Percentiles rank a stretch among this genome's conserved stretches.
These are phyloP conservation scores for Nycticorax nycticorax DNA, from an alignment of 2,113 vertebrate genomes.

Conservation along the genomic window DNA sequence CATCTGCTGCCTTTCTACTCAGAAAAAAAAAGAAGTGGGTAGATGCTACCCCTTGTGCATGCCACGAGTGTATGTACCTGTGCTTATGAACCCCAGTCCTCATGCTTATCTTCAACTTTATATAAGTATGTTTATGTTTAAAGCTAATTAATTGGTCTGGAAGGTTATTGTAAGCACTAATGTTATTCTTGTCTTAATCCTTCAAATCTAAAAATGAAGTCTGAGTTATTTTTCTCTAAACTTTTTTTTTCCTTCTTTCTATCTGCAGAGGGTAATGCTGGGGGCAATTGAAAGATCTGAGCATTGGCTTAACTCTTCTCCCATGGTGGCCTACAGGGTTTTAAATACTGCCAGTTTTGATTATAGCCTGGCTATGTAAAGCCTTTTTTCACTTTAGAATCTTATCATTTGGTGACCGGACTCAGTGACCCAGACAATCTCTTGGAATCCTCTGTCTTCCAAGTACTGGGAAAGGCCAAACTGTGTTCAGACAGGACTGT, in stretches of 20 bases:
- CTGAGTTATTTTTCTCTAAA: not conserved
- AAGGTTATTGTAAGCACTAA: not conserved
- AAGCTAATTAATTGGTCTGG: not conserved
- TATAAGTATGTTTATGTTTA: not conserved
- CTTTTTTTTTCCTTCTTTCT: not conserved
- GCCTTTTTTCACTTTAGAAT: not conserved
- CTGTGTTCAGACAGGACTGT: fast-evolving
- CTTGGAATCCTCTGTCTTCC: not conserved
- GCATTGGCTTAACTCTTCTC: not conserved
- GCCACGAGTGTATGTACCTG: not conserved
- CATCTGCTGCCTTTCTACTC: not conserved
- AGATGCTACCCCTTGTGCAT: not conserved
- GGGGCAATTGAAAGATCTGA: not conserved
- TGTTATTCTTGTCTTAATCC: not conserved
- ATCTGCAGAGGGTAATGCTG: not conserved
- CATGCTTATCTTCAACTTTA: not conserved
- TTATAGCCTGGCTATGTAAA: not conserved
- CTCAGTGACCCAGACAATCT: not conserved
- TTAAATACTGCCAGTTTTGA: not conserved
- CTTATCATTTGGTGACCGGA: not conserved
- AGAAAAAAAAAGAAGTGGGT: not conserved
- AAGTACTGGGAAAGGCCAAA: not conserved
- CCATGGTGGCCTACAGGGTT: not conserved
- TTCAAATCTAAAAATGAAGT: not conserved
- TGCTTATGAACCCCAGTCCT: not conserved